phyloP scores from a whole-genome alignment of 2,888 invertebrate species.

The Altica lythri region DNA sequence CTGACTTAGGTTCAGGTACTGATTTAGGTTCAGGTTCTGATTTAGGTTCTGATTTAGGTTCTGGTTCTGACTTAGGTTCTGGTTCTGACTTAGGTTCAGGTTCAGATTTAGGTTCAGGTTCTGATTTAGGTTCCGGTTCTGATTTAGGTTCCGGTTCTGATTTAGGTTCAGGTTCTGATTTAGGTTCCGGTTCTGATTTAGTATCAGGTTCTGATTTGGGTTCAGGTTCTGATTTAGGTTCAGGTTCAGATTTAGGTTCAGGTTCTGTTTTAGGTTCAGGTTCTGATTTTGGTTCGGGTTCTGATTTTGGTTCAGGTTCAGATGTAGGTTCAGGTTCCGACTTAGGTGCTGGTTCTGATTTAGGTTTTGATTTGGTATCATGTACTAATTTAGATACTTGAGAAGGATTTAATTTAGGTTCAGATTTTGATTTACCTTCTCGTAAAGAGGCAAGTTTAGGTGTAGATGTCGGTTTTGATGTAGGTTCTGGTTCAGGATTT shows the following conservation, averaged over 20 bases:
- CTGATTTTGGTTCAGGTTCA: slow-evolving; percentile 53
- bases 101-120: slow-evolving; percentile 56
- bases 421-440: slow-evolving; percentile 52
- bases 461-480: slow-evolving; percentile 52
- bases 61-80: slow-evolving; percentile 50
- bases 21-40: slow-evolving; percentile 55
- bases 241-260: slow-evolving; percentile 56
- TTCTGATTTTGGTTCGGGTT: slow-evolving; percentile 52
- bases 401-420: slow-evolving; percentile 56
- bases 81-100: slow-evolving; percentile 55
- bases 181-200: slow-evolving; percentile 52
- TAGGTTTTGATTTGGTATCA: slow-evolving; percentile 53
- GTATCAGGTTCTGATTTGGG: slow-evolving; percentile 55
- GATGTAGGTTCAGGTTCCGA: slow-evolving; percentile 51
- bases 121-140: slow-evolving; percentile 53
- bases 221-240: slow-evolving; percentile 57
- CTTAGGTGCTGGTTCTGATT: slow-evolving; percentile 53
- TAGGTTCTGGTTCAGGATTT: slow-evolving; percentile 57
- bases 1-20: slow-evolving; percentile 55
- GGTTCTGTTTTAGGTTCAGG: slow-evolving; percentile 54
- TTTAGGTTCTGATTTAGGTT: slow-evolving; percentile 56
- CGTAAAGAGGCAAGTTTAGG: slow-evolving; percentile 52
- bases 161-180: slow-evolving; percentile 55
- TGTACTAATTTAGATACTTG: slow-evolving; percentile 54
- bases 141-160: slow-evolving; percentile 58